These are phyloP conservation scores for Potorous gilbertii DNA, from an alignment of 2,797 vertebrate genomes.

Conservation along the genomic window DNA sequence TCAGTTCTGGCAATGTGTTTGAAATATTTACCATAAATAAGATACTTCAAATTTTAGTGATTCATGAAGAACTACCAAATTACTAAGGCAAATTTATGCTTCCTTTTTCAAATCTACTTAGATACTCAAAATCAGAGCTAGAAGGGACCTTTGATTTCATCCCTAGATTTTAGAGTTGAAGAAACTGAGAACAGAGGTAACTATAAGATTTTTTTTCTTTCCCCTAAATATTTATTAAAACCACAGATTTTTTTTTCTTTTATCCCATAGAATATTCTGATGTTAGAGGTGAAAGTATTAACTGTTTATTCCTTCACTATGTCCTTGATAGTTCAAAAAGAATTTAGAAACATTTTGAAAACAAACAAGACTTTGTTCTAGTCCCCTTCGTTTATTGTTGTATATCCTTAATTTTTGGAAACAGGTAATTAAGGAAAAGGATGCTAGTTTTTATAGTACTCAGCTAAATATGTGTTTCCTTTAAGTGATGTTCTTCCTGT, in stretches of 20 bases:
- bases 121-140: neutral
- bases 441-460: conserved; percentile 24
- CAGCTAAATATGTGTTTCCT: conserved; percentile 50
- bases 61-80: neutral
- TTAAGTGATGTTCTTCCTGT: neutral
- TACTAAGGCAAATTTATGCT: neutral
- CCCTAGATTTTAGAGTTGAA: neutral
- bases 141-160: neutral
- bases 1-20: neutral
- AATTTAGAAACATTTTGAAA: neutral
- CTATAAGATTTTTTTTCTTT: neutral
- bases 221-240: neutral
- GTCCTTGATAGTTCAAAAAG: neutral
- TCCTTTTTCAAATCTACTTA: neutral
- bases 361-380: neutral
- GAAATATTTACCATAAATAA: neutral
- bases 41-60: neutral
- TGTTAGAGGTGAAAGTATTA: no score
- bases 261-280: no score
- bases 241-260: neutral
- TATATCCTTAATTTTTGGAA: conserved; percentile 44
- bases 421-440: conserved; percentile 62
- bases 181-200: neutral
- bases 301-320: neutral
- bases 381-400: neutral